Percentiles rank a stretch among this genome's conserved stretches.
phyloP scores from a whole-genome alignment of 2,888 invertebrate species.

The Anoncus sp. region DNA sequence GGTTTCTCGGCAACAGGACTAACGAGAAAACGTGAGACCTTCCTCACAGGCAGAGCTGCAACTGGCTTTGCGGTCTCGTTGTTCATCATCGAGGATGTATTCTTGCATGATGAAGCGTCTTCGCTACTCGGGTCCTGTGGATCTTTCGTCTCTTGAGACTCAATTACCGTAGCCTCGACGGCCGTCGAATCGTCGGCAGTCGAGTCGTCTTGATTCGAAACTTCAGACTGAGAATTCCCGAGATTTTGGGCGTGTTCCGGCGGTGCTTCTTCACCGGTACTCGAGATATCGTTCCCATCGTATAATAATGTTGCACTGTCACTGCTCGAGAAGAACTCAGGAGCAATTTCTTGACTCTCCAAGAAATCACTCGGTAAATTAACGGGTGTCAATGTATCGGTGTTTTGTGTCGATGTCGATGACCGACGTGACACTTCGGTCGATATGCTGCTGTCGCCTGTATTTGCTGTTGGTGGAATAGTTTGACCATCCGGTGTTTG shows the following conservation, averaged over 20 bases:
- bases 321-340: constrained; percentile 62
- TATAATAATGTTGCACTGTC: constrained; percentile 57
- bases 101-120: constrained; percentile 7
- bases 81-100: constrained; percentile 11
- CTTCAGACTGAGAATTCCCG: constrained; percentile 13
- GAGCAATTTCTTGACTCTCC: constrained; percentile 75
- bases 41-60: constrained; percentile 85
- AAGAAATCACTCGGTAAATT: constrained; percentile 76
- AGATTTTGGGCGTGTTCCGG: not conserved
- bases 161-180: constrained; percentile 47
- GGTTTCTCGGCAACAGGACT: constrained; percentile 90
- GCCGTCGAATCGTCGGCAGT: constrained; percentile 42
- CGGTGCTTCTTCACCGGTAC: constrained; percentile 32
- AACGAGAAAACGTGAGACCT: constrained; percentile 92
- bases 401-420: constrained; percentile 81
- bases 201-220: constrained; percentile 1
- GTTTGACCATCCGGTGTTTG: constrained; percentile 72
- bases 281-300: constrained; percentile 54
- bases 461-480: constrained; percentile 12
- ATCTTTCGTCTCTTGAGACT: constrained; percentile 60
- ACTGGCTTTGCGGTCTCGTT: constrained; percentile 68
- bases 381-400: constrained; percentile 79
- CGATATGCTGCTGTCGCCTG: constrained; percentile 67
- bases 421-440: constrained; percentile 79
- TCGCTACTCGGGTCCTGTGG: constrained; percentile 57